Base-by-base conservation (phyloP, 2,113 vertebrate genomes). In the Ictidomys tridecemlineatus region DNA sequence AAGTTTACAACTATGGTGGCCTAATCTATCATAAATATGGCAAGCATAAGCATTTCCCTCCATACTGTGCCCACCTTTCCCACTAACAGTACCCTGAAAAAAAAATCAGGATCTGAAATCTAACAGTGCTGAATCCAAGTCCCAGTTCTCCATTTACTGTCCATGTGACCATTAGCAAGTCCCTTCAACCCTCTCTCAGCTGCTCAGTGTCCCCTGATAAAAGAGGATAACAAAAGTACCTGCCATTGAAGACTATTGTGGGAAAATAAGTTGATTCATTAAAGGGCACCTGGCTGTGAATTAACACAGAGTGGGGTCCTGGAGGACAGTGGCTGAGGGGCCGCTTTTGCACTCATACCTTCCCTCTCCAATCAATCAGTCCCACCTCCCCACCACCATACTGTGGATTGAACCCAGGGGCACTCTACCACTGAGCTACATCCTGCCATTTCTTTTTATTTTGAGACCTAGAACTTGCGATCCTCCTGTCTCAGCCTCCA, bases 141-240 rank as follows among this genome's bases (percentile, higher is more conserved):
- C 80, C n/a, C 80, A 7, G 0, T 26, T 76, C 17, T 90, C 80
- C n/a, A 37, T 82, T 70, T 89, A 58, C 69, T 76, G 4, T 61
- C 72, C n/a, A 1, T 58, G 61, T 63, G 48, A 76, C 61, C 65
- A 53, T 67, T 42, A 30, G 42, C 53, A 45, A 61, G 58, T 74
- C 58, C 74, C 73, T 65, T 65, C 13, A 14, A 80, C 39, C 67
- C 77, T 65, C 30, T 45, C 73, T 90, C 30, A 9, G 7, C 34
- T 90, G 42, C 77, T 93, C 63, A 74, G 20, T 96, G 45, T 87
- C 65, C 90, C 30, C 34, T 96, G 42, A 78, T 85, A 78, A 78
- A 83, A 91, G 26, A 30, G 45, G 74, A 67, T 32, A 39, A 80
- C 26, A 80, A 48, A 91, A 91, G 39, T 20, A 37, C 30, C 37